Evolutionary conservation across 2,113 vertebrate species (phyloP), one percentile per base, ranked within the genome.

Genomic region (Salvelinus sp.): DNA sequence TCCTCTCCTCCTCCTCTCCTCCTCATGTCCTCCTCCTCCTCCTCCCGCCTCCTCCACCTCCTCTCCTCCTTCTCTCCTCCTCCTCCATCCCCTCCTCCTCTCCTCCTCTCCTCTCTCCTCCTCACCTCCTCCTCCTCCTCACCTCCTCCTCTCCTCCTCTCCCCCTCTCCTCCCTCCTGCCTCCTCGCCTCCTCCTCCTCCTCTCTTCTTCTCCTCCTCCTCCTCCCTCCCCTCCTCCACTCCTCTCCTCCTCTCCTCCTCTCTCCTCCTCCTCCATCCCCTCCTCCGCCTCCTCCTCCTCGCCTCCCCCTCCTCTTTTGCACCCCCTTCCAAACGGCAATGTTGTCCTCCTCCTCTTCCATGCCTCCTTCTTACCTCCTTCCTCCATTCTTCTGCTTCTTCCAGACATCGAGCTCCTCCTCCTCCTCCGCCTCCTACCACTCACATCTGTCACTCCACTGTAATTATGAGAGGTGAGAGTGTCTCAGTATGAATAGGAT

Each of bases 381-480:
- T 38, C 77, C 70, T 62, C 75, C 25, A 47, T 22, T 14, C 14
- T 50, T 50, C 3, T 16, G 48, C 14, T 14, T 18, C 63, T 66
- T 5, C 47, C 47, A 12, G 44, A 69, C 6, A 38, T 38, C 48
- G 14, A 50, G 48, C 58, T 79, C 77, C 76, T 72, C 78, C 73
- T 76, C 28, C 68, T 68, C 76, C 54, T 54, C 77, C 71, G 28
- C 85, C 83, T 81, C 87, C 86, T 83, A 78, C 79, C 74, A 75
- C 89, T 90, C 86, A 88, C 87, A 84, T 92, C 94, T 96, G 94
- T 95, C 94, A 96, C 83, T 87, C 90, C 89, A 88, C 90, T 90
- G 87, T 95, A 94, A 95, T 96, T 95, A 96, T 96, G 95, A 96
- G 93, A 94, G 95, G 95, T 95, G 95, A 96, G 93, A 92, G 93